These are phyloP conservation scores for Athene cunicularia DNA, from an alignment of 2,113 vertebrate species.

Conservation along the genomic window DNA sequence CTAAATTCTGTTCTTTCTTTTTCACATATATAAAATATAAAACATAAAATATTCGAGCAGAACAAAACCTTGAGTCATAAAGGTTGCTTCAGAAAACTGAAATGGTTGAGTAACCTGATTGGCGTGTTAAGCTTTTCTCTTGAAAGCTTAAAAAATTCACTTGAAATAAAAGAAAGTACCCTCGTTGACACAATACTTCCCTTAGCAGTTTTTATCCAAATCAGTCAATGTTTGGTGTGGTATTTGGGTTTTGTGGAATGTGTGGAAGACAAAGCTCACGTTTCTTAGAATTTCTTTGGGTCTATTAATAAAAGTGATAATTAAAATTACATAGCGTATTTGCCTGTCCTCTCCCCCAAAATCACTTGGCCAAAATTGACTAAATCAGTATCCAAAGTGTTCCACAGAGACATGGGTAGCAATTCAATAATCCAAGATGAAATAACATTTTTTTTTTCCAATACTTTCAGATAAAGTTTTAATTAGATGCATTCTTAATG, in stretches of 20 bases:
- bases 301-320: background rate
- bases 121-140: background rate
- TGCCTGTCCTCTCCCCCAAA: background rate
- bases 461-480: background rate
- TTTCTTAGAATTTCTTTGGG: background rate
- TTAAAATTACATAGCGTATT: background rate
- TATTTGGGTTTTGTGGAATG: background rate
- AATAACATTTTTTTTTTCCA: background rate
- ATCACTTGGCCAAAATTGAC: background rate
- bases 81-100: background rate
- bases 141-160: background rate
- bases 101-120: background rate
- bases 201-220: background rate
- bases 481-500: background rate
- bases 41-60: background rate
- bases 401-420: background rate
- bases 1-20: background rate
- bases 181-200: background rate
- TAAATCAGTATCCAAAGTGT: background rate
- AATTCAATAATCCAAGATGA: background rate
- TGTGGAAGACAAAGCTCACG: background rate
- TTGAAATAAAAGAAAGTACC: background rate
- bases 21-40: background rate
- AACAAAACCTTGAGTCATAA: background rate
- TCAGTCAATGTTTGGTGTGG: background rate